Conservation (phyloP, 2,113 vertebrate genomes). For the Rhipidura dahli region DNA sequence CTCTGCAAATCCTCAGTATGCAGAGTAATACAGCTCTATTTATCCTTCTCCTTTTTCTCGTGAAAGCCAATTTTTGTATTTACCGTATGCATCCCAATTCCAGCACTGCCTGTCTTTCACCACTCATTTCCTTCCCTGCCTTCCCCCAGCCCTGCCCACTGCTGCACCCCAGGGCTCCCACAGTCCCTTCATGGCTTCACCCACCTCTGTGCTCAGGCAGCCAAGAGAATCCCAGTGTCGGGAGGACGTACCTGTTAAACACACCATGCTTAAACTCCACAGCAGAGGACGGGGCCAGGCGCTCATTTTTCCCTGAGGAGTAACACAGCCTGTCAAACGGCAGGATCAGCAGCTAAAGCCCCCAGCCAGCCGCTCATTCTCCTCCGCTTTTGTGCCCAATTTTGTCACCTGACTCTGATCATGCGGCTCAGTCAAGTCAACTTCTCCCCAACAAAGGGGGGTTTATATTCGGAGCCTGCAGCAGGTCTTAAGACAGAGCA, state of each 20-base stretch:
- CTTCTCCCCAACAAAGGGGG: background rate
- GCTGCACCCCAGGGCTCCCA: background rate
- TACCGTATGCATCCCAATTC: accelerated
- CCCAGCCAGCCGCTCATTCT: background rate
- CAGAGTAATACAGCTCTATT: background rate
- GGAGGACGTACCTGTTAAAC: conserved; percentile 38
- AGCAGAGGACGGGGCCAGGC: conserved; percentile 3
- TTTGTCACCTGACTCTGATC: conserved; percentile 63
- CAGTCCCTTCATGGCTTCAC: accelerated
- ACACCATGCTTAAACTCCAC: background rate
- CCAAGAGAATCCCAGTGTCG: accelerated
- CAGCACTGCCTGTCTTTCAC: background rate
- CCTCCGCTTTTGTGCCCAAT: background rate
- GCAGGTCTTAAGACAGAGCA: accelerated
- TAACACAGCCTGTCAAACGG: background rate
- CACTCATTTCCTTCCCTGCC: background rate
- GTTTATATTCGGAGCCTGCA: background rate
- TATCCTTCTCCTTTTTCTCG: background rate
- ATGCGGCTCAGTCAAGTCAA: conserved; percentile 23
- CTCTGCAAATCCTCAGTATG: background rate
- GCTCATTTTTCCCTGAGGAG: conserved; percentile 20
- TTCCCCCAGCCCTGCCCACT: background rate
- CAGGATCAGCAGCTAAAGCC: background rate
- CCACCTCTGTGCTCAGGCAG: accelerated
- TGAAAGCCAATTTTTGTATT: background rate